Percentiles rank a stretch among this genome's conserved stretches.
Evolutionary conservation across 2,113 vertebrate species (phyloP).

Genomic region (Perca flavescens): DNA sequence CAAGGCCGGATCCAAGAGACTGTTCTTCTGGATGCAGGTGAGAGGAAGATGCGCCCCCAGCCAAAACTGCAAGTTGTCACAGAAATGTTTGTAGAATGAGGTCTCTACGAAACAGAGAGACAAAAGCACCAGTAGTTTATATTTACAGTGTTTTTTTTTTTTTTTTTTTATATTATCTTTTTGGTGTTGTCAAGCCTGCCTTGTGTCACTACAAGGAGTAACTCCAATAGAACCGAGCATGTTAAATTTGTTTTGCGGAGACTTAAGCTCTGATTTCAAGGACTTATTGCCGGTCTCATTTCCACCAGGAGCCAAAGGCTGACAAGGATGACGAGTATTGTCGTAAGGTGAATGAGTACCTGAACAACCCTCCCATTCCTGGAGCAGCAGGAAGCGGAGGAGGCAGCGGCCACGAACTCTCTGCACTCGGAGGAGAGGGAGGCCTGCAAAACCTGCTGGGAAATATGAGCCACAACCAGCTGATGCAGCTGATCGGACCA

Average conservation of each 20-base stretch:
- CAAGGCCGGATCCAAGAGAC: slow-evolving; percentile 95
- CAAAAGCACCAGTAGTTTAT: neutral
- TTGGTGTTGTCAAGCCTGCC: neutral
- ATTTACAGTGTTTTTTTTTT: neutral
- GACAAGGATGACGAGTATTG: slow-evolving; percentile 97
- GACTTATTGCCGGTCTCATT: neutral
- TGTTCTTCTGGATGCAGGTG: slow-evolving; percentile 99
- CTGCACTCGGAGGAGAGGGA: slow-evolving; percentile 93
- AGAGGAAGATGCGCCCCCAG: neutral
- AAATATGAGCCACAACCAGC: slow-evolving; percentile 99
- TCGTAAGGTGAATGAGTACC: slow-evolving; percentile 95
- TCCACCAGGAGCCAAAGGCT: slow-evolving; percentile 91
- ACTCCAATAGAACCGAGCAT: neutral
- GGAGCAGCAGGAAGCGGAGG: slow-evolving; percentile 90
- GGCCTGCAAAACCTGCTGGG: slow-evolving; percentile 98
- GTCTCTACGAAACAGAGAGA: too few species aligned
- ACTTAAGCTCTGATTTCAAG: neutral
- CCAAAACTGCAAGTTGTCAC: too few species aligned
- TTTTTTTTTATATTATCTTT: neutral
- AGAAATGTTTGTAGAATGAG: neutral
- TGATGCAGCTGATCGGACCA: slow-evolving; percentile 98
- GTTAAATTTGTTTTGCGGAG: neutral
- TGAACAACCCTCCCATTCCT: slow-evolving; percentile 96
- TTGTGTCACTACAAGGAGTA: too few species aligned
- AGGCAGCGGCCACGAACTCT: slow-evolving; percentile 91